Conservation (phyloP, 1,140 invertebrate genomes). For the Trichogramma pretiosum region DNA sequence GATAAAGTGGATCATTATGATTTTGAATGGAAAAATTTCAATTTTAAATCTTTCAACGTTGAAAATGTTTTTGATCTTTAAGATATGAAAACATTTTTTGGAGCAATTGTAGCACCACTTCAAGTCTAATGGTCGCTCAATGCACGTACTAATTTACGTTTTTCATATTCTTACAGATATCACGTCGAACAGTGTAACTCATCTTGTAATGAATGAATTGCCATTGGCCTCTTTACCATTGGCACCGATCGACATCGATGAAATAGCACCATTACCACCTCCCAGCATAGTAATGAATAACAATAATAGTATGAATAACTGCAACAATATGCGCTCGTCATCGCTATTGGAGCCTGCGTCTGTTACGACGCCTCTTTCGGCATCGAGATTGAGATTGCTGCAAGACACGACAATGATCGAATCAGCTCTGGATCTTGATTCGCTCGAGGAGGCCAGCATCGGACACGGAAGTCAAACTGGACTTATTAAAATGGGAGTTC, state of each 20-base stretch:
- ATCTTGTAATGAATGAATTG: constrained; percentile 54
- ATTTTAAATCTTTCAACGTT: no score
- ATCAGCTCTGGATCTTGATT: constrained; percentile 75
- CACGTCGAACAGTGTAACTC: constrained; percentile 56
- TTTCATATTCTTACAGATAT: constrained; percentile 43
- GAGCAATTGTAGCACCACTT: no score
- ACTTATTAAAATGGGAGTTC: constrained; percentile 37
- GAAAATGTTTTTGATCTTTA: no score
- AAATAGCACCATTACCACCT: constrained; percentile 38
- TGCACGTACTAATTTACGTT: not conserved
- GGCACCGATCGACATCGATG: constrained; percentile 41
- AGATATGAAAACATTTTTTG: no score
- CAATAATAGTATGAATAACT: no score
- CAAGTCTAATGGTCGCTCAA: no score
- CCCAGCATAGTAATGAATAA: constrained; percentile 32
- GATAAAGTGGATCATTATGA: no score
- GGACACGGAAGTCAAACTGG: constrained; percentile 48
- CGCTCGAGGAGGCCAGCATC: constrained; percentile 57
- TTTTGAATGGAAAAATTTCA: no score
- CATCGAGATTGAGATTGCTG: constrained; percentile 59
- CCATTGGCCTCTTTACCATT: constrained; percentile 49
- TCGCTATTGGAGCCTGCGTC: not conserved
- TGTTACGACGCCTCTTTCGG: constrained; percentile 34
- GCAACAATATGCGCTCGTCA: constrained; percentile 24
- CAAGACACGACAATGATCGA: constrained; percentile 82